phyloP scores from a whole-genome alignment of 2,888 invertebrate genomes.

The Nomada fucata region DNA sequence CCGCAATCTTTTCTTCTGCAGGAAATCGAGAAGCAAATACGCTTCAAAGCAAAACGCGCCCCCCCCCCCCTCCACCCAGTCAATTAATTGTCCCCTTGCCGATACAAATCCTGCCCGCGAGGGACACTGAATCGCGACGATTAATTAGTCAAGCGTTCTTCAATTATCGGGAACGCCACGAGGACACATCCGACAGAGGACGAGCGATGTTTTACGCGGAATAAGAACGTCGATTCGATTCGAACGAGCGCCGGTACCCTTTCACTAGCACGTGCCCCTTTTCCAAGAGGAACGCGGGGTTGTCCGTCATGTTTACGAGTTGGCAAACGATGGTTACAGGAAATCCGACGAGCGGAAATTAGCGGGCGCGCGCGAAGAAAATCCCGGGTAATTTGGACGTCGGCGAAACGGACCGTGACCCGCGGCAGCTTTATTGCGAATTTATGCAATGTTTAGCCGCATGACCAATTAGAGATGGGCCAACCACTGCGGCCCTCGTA shows the following conservation, averaged over 20 bases:
- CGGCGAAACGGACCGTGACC: constrained; percentile 68
- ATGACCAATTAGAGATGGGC: constrained; percentile 81
- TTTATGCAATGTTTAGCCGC: constrained; percentile 82
- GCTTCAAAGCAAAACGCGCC: constrained; percentile 17
- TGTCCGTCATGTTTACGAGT: constrained; percentile 34
- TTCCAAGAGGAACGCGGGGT: neutral
- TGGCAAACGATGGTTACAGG: constrained; percentile 54
- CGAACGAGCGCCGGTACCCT: neutral
- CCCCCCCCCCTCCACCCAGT: neutral
- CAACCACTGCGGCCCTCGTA: constrained; percentile 70
- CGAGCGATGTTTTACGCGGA: neutral
- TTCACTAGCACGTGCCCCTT: constrained; percentile 4
- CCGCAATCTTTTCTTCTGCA: constrained; percentile 5
- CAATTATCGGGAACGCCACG: constrained; percentile 30
- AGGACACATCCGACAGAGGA: neutral
- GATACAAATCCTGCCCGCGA: constrained; percentile 1
- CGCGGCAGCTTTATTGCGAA: constrained; percentile 80
- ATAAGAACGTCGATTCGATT: neutral
- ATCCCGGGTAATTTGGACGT: constrained; percentile 77
- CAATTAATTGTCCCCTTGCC: constrained; percentile 49
- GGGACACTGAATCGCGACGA: constrained; percentile 1
- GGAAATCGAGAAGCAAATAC: constrained; percentile 45
- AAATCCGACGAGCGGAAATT: constrained; percentile 67
- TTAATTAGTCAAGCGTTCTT: constrained; percentile 45
- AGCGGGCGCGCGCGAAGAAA: constrained; percentile 69